phyloP scores from a whole-genome alignment of 2,888 invertebrate species.

The Podotricha telesiphe region DNA sequence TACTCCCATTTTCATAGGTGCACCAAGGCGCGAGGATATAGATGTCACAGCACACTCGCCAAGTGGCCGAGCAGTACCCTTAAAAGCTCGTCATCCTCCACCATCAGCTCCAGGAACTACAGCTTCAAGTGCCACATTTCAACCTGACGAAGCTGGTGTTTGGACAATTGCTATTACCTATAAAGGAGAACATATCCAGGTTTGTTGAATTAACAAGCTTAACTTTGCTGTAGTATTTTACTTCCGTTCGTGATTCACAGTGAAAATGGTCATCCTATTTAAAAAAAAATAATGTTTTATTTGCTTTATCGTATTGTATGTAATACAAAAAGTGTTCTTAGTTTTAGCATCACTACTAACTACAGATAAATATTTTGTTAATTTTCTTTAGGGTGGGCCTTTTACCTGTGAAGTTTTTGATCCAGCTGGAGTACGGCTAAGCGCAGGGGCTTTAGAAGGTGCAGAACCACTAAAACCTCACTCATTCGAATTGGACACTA shows the following conservation, averaged over 20 bases:
- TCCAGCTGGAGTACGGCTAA: constrained; percentile 93
- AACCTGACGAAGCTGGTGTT: constrained; percentile 98
- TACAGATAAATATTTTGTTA: neutral
- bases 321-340: no score
- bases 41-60: constrained; percentile 97
- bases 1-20: constrained; percentile 78
- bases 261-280: no score
- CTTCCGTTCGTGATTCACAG: no score
- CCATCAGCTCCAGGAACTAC: constrained; percentile 93
- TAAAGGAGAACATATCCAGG: constrained; percentile 96
- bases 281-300: no score
- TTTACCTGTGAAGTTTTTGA: constrained; percentile 98
- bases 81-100: constrained; percentile 85
- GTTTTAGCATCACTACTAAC: no score
- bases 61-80: constrained; percentile 88
- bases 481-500: constrained; percentile 89
- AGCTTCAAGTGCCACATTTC: constrained; percentile 94
- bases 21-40: constrained; percentile 91
- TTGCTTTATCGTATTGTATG: no score
- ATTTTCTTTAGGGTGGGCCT: constrained; percentile 90
- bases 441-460: constrained; percentile 88
- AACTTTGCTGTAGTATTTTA: neutral
- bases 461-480: constrained; percentile 94
- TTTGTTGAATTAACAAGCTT: constrained; percentile 46
- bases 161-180: constrained; percentile 98